These are phyloP conservation scores for Ictalurus punctatus DNA, from an alignment of 2,113 vertebrate species.

Conservation along the genomic window DNA sequence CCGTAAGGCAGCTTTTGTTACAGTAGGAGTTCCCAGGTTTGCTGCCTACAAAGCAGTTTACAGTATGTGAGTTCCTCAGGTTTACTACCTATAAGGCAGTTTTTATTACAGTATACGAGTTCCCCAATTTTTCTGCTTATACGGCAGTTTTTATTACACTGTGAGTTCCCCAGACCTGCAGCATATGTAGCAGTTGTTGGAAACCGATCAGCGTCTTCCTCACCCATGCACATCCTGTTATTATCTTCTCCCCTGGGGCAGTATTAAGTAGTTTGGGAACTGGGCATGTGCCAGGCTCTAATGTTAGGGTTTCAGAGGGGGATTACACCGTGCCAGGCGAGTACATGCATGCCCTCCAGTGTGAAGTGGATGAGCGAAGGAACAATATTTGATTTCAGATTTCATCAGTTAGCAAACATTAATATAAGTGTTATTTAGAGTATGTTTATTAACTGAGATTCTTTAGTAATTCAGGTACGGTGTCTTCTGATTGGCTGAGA, in stretches of 20 bases:
- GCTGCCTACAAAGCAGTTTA: background rate
- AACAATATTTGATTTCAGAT: background rate
- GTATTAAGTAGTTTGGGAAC: conserved; percentile 62
- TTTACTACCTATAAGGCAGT: background rate
- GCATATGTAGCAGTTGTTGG: conserved; percentile 42
- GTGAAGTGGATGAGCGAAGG: background rate
- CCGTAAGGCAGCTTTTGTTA: background rate
- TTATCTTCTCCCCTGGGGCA: conserved; percentile 62
- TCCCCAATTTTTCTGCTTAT: background rate
- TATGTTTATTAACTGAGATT: background rate
- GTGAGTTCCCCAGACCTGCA: conserved; percentile 12
- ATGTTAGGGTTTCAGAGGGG: conserved; percentile 57
- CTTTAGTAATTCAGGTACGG: background rate
- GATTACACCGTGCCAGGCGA: conserved; percentile 47
- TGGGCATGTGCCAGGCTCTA: conserved; percentile 62
- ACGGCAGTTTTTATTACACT: background rate
- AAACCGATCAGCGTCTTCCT: conserved; percentile 59
- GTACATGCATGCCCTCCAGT: conserved; percentile 51
- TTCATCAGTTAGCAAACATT: background rate
- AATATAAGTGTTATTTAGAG: background rate
- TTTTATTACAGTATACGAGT: background rate
- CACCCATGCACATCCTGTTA: conserved; percentile 66
- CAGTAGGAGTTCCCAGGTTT: background rate
- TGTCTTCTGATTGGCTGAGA: background rate
- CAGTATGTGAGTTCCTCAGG: background rate